Evolutionary conservation across 2,888 invertebrate genomes (phyloP).

Genomic region (Zaprionus lineosus): DNA sequence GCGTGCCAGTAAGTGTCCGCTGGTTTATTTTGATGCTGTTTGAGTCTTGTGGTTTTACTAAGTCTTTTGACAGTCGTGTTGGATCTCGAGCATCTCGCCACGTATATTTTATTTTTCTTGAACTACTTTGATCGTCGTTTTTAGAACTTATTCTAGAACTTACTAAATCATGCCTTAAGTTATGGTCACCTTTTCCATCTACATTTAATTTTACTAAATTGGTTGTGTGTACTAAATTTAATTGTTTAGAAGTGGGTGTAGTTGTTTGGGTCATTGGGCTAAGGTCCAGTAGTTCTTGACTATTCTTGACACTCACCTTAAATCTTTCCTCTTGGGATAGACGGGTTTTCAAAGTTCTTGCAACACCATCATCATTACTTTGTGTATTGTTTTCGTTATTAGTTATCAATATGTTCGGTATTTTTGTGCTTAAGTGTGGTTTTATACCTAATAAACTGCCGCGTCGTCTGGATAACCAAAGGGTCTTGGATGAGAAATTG

Average conservation of each 20-base stretch:
- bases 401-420: slow-evolving; percentile 25
- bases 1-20: too few relatives aligned
- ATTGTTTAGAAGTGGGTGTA: slow-evolving; percentile 37
- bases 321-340: slow-evolving; percentile 68
- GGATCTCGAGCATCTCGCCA: slow-evolving; percentile 48
- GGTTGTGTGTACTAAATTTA: slow-evolving; percentile 34
- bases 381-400: slow-evolving; percentile 43
- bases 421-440: slow-evolving; percentile 54
- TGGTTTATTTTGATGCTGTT: too few relatives aligned
- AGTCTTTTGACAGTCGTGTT: slow-evolving; percentile 28
- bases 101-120: slow-evolving; percentile 28
- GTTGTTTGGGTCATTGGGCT: slow-evolving; percentile 35
- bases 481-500: slow-evolving; percentile 84
- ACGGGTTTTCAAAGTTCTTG: slow-evolving; percentile 61
- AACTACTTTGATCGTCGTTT: slow-evolving; percentile 5
- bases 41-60: too few relatives aligned
- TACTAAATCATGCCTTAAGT: slow-evolving; percentile 75
- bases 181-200: slow-evolving; percentile 74
- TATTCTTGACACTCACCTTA: slow-evolving; percentile 82
- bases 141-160: slow-evolving; percentile 60
- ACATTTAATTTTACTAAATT: slow-evolving; percentile 45
- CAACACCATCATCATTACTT: slow-evolving; percentile 55
- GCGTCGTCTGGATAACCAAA: slow-evolving; percentile 84
- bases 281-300: slow-evolving; percentile 45
- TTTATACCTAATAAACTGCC: slow-evolving; percentile 80